phyloP scores from a whole-genome alignment of 2,113 vertebrate genomes.

The Brachyhypopomus gauderio region DNA sequence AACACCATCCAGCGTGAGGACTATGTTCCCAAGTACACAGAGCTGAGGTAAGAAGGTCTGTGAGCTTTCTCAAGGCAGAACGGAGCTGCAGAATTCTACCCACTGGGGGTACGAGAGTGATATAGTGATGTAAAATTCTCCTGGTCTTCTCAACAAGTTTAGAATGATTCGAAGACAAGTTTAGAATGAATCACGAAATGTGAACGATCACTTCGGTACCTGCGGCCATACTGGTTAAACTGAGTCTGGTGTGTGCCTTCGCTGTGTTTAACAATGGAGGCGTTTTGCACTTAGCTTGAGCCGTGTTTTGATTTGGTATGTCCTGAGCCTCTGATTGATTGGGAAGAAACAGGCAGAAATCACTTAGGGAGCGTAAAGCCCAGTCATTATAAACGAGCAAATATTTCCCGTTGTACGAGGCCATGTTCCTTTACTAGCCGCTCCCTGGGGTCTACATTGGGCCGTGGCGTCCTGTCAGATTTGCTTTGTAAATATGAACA shows the following conservation, averaged over 20 bases:
- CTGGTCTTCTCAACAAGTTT: neutral
- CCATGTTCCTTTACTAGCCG: neutral
- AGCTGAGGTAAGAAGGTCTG: too few species aligned
- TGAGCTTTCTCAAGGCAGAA: too few species aligned
- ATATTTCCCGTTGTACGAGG: neutral
- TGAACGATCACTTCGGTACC: slow-evolving; percentile 9
- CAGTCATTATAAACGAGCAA: neutral
- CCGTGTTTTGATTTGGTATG: slow-evolving; percentile 2
- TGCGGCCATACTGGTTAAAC: neutral
- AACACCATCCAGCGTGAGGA: neutral
- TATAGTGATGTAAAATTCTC: neutral
- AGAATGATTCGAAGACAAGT: neutral
- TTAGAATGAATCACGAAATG: slow-evolving; percentile 1
- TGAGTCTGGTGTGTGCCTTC: neutral
- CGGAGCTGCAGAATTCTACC: too few species aligned
- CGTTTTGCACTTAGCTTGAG: slow-evolving; percentile 1
- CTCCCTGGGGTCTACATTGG: neutral
- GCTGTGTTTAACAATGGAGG: neutral
- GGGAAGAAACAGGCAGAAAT: slow-evolving; percentile 1
- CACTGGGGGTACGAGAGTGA: too few species aligned
- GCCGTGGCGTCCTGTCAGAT: neutral
- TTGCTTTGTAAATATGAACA: neutral
- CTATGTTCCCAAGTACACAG: neutral
- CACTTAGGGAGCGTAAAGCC: neutral
- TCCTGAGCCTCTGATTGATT: slow-evolving; percentile 25